phyloP scores from a whole-genome alignment of 2,113 vertebrate species.

The Hydropotes inermis region DNA sequence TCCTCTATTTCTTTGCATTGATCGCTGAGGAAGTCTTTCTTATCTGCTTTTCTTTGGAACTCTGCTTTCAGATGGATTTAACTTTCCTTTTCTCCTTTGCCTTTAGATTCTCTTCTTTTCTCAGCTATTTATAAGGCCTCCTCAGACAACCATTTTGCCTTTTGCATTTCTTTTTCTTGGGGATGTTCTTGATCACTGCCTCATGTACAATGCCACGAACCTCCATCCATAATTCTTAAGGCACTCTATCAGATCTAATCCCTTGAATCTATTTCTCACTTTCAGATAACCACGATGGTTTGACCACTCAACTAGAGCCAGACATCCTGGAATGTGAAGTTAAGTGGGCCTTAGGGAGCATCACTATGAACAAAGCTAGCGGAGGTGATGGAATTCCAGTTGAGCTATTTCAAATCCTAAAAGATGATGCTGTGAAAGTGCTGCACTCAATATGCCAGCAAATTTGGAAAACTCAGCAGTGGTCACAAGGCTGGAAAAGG shows the following conservation, averaged over 20 bases:
- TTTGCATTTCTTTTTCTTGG: background rate
- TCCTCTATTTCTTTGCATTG: background rate
- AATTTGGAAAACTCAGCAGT: background rate
- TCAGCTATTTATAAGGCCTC: background rate
- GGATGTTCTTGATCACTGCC: background rate
- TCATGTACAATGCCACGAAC: accelerated
- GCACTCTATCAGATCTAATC: background rate
- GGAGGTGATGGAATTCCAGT: background rate
- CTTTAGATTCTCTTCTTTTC: background rate
- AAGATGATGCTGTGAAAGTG: background rate
- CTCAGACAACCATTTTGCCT: background rate
- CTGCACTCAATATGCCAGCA: background rate
- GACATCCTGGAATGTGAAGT: background rate
- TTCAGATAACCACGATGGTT: background rate
- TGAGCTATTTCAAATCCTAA: background rate
- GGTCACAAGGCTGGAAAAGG: background rate
- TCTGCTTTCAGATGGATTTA: background rate
- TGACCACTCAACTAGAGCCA: background rate
- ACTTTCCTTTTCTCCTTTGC: background rate
- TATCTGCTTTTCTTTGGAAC: background rate
- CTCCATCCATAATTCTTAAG: background rate
- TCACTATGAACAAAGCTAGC: background rate
- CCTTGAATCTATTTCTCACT: background rate
- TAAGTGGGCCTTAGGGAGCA: background rate
- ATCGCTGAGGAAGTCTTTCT: background rate